Evolutionary conservation across 2,888 invertebrate genomes (phyloP), one percentile per base, ranked within the genome.

Genomic region (Scrobipalpa costella): DNA sequence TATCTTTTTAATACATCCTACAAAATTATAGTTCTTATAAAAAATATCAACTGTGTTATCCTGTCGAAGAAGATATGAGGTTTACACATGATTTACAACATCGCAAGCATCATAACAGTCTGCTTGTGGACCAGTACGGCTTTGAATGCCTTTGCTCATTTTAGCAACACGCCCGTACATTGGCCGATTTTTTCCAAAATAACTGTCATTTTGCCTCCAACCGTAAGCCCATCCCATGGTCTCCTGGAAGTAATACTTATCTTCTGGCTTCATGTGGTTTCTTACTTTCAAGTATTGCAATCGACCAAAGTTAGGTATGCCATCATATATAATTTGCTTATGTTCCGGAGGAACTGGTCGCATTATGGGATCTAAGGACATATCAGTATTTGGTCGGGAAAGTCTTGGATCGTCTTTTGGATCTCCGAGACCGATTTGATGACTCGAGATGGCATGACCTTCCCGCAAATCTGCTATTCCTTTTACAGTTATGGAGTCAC

Each of bases 401-500:
- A 85, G 73, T 68, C 76, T 74, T 2, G 79, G 79, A 40, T 84
- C 84, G 0, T 72, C 66, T 65, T 75, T 70, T 5, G 78, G 69
- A 64, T 81, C 75, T 11, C 83, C 83, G 1, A 84, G 76, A 6
- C 76, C 79, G 1, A 84, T 65, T n/a, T n/a, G n/a, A n/a, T n/a
- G n/a, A 17, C 80, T 77, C 0, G 73, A 64, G 19, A 84, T 73
- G 3, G 81, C 76, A 71, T 83, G 73, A 0, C 76, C 79, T 66
- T 75, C 80, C 38, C 62, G 69, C 38, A 84, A 27, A 36, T 77
- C 62, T 0, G 70, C 67, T 49, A 74, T 62, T 0, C 71, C 71
- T 15, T 76, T 69, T 34, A 80, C 69, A 11, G 66, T n/a, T n/a
- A n/a, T 57, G 7, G 66, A 74, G 59, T 83, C 81, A 11, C 74